Evolutionary conservation across 2,797 vertebrate species (phyloP).

Genomic region (Fringilla coelebs): DNA sequence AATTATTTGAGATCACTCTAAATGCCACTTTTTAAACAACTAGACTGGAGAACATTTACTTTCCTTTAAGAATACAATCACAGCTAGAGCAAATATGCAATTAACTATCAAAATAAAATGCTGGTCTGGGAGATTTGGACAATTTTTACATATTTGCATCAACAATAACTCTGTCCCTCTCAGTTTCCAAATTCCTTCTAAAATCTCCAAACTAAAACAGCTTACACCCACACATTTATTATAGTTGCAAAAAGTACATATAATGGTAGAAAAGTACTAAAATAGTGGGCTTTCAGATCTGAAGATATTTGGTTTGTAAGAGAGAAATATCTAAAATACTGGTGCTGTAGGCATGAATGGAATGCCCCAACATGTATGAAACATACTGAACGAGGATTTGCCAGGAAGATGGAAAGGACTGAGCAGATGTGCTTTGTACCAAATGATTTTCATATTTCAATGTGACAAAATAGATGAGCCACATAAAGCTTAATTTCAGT

Average conservation of each 20-base stretch:
- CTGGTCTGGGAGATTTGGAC: constrained; percentile 13
- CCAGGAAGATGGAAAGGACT: constrained; percentile 49
- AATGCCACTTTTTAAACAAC: constrained; percentile 41
- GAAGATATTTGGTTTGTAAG: not conserved
- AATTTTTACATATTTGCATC: not conserved
- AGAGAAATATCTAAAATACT: not conserved
- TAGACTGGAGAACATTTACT: constrained; percentile 46
- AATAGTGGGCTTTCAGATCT: not conserved
- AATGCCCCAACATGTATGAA: constrained; percentile 66
- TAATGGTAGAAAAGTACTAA: not conserved
- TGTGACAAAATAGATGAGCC: constrained; percentile 82
- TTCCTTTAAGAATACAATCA: constrained; percentile 42
- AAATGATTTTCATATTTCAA: constrained; percentile 83
- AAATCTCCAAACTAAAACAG: not conserved
- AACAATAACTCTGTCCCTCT: not conserved
- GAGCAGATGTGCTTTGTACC: constrained; percentile 76
- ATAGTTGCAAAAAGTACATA: not conserved
- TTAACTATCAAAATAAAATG: constrained; percentile 60
- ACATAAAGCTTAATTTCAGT: constrained; percentile 81
- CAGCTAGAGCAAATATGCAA: constrained; percentile 41
- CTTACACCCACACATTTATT: not conserved
- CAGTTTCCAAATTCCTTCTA: not conserved
- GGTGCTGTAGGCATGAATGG: not conserved
- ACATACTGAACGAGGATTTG: constrained; percentile 41
- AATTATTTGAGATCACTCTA: constrained; percentile 25